These are phyloP conservation scores for Circaetus gallicus DNA, from an alignment of 2,113 vertebrate species.

Conservation along the genomic window DNA sequence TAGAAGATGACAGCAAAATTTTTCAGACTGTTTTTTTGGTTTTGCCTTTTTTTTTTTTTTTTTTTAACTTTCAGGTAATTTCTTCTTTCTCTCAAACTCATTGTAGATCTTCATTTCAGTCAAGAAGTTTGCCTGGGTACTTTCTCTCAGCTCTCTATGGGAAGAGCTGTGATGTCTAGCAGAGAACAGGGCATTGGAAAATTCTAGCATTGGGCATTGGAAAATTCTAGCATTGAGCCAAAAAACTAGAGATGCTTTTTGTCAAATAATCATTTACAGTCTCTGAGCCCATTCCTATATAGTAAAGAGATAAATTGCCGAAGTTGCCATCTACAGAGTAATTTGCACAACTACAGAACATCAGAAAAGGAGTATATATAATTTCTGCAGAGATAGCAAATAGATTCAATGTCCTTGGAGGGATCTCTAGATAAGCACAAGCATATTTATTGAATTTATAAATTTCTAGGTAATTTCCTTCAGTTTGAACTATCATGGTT, in stretches of 20 bases:
- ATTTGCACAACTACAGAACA: not conserved
- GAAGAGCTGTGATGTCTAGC: not conserved
- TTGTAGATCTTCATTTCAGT: not conserved
- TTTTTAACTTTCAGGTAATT: not conserved
- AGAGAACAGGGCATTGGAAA: not conserved
- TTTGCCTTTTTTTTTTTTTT: not conserved
- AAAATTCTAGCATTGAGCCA: not conserved
- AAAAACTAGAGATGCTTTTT: not conserved
- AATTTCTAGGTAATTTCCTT: not conserved
- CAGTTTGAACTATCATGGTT: not conserved
- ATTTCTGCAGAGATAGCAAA: not conserved
- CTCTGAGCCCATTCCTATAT: not conserved
- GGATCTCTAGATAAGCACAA: not conserved
- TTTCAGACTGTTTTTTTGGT: not conserved
- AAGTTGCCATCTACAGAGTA: not conserved
- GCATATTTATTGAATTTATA: constrained; percentile 31
- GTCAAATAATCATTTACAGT: not conserved
- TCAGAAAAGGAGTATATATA: constrained; percentile 5
- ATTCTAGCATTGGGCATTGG: not conserved
- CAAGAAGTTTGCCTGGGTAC: not conserved
- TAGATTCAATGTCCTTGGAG: not conserved
- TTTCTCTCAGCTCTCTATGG: not conserved
- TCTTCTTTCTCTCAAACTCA: not conserved
- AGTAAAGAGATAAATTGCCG: not conserved
- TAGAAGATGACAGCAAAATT: not conserved